A percentile compares a stretch with the other conserved stretches of the same genome.
phyloP scores from a whole-genome alignment of 2,797 vertebrate genomes.

The Silurus lanzhouensis region DNA sequence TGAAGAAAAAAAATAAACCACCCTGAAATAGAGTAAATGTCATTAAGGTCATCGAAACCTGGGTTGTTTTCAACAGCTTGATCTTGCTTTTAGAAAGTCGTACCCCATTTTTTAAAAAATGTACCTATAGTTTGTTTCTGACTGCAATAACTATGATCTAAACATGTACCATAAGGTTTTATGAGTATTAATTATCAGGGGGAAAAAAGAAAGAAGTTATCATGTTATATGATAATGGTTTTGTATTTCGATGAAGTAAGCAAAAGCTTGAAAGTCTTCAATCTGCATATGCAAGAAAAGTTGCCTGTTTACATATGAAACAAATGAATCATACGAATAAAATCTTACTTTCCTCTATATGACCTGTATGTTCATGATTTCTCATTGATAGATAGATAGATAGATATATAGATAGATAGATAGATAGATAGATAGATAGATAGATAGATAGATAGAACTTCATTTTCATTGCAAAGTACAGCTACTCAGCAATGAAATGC shows the following conservation, averaged over 20 bases:
- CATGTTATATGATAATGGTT: background rate
- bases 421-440: too few relatives aligned
- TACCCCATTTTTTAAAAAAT: background rate
- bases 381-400: too few relatives aligned
- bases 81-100: background rate
- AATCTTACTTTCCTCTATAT: background rate
- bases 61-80: background rate
- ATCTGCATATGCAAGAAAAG: background rate
- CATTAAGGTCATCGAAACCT: background rate
- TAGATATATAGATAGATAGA: too few relatives aligned
- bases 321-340: background rate
- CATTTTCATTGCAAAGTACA: too few relatives aligned
- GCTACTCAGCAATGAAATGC: background rate
- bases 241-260: background rate
- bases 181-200: background rate
- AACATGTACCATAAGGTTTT: background rate
- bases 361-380: too few relatives aligned
- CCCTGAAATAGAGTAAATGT: background rate
- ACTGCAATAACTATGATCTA: background rate
- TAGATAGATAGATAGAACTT: too few relatives aligned
- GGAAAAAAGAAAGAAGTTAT: background rate
- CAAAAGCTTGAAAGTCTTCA: background rate
- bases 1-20: background rate
- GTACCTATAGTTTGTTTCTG: background rate
- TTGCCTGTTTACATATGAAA: background rate